These are phyloP conservation scores for Bombus difficillimus DNA, from an alignment of 1,140 invertebrate species.

Conservation along the genomic window DNA sequence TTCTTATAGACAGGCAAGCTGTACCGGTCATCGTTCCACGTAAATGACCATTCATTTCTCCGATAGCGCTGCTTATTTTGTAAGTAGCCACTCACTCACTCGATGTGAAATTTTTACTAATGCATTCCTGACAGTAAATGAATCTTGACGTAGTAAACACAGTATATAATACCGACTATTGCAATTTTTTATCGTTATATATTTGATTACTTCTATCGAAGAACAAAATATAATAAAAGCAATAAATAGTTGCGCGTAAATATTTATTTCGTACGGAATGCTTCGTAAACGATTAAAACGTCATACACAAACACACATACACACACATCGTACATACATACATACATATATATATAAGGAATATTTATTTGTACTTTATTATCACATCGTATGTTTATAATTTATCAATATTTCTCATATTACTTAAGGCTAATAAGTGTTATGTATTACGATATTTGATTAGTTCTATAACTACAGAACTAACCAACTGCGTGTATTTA, in stretches of 20 bases:
- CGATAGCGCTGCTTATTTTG: not conserved
- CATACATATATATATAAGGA: not conserved
- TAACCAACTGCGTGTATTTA: not conserved
- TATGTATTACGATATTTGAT: not conserved
- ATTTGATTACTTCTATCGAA: no score
- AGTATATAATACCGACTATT: no score
- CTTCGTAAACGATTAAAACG: not conserved
- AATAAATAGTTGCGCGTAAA: no score
- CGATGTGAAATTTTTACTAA: conserved; percentile 1
- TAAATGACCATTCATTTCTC: conserved; percentile 22
- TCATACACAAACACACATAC: no score
- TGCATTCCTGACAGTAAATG: not conserved
- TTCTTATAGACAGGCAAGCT: not conserved
- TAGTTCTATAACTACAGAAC: no score
- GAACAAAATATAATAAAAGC: no score
- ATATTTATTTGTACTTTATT: not conserved
- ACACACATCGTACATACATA: no score
- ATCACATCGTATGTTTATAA: not conserved
- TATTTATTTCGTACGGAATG: no score
- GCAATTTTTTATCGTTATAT: no score
- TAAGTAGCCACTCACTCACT: not conserved
- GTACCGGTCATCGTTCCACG: conserved; percentile 5
- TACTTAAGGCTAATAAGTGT: not conserved
- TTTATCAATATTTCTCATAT: not conserved
- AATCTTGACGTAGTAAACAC: not conserved